Evolutionary conservation across 2,797 vertebrate species (phyloP).

Genomic region (Thripadectes ignobilis): DNA sequence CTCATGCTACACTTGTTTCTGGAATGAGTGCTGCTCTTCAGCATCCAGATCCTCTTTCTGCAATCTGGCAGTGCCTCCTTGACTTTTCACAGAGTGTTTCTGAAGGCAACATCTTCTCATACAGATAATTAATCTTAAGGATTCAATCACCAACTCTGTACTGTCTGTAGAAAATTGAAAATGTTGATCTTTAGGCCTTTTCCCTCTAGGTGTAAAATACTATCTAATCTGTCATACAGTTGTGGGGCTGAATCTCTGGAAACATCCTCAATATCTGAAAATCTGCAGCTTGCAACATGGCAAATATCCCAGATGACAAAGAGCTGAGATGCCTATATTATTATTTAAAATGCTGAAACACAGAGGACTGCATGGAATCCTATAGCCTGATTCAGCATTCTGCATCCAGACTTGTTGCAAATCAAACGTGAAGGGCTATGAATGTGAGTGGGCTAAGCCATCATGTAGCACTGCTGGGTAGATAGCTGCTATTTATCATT

Average conservation of each 20-base stretch:
- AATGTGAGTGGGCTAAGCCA: constrained; percentile 11
- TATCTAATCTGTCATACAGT: neutral
- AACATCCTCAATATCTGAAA: neutral
- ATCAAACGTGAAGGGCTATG: constrained; percentile 15
- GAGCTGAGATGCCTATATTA: neutral
- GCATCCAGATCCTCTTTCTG: neutral
- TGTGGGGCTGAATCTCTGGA: neutral
- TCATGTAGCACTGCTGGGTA: neutral
- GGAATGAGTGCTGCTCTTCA: neutral
- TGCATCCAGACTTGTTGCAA: neutral
- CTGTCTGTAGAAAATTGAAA: neutral
- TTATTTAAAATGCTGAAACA: neutral
- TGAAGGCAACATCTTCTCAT: neutral
- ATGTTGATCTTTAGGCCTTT: neutral
- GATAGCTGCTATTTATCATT: constrained; percentile 35
- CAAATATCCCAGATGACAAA: neutral
- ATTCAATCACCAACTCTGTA: neutral
- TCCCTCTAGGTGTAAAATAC: neutral
- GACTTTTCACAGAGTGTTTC: neutral
- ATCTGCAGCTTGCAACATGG: neutral
- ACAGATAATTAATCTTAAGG: neutral
- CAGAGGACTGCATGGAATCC: neutral
- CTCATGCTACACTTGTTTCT: neutral
- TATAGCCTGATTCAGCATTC: neutral
- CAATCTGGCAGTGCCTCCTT: neutral